A percentile compares a stretch with the other conserved stretches of the same genome.
Evolutionary conservation across 2,113 vertebrate genomes (phyloP).

Genomic region (Scytalopus superciliaris): DNA sequence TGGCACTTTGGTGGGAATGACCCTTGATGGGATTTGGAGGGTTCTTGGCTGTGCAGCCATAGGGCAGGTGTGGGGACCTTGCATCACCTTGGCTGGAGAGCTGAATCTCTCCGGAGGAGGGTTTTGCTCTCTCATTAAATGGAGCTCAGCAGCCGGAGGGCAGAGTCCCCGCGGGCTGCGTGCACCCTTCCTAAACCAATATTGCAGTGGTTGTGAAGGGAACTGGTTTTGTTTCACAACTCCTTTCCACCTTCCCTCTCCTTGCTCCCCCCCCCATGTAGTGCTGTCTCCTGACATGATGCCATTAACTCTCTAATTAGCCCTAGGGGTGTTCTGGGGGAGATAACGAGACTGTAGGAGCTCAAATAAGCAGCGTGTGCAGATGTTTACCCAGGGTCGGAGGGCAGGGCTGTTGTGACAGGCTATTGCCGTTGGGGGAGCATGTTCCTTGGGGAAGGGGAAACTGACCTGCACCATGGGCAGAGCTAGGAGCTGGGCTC

Average conservation of each 20-base stretch:
- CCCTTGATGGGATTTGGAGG: not conserved
- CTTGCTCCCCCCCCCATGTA: not conserved
- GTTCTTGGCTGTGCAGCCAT: not conserved
- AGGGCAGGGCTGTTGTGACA: constrained; percentile 78
- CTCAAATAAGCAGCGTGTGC: constrained; percentile 66
- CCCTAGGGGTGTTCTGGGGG: constrained; percentile 55
- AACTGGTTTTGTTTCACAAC: constrained; percentile 60
- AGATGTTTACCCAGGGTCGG: constrained; percentile 76
- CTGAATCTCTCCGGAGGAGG: not conserved
- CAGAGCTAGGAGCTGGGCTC: not conserved
- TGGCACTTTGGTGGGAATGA: not conserved
- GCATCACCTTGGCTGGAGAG: constrained; percentile 34
- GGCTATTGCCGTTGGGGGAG: constrained; percentile 22
- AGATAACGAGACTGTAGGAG: constrained; percentile 51
- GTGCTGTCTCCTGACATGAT: constrained; percentile 50
- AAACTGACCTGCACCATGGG: not conserved
- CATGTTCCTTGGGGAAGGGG: not conserved
- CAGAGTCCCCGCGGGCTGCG: not conserved
- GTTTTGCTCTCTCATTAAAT: not conserved
- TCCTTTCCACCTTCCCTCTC: constrained; percentile 38
- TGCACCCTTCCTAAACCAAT: constrained; percentile 38
- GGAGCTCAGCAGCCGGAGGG: not conserved
- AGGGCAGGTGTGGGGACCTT: not conserved
- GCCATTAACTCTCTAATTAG: constrained; percentile 74
- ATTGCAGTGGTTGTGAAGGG: constrained; percentile 43